Evolutionary conservation across 2,888 invertebrate species (phyloP).

Genomic region (Geophilus truncorum): DNA sequence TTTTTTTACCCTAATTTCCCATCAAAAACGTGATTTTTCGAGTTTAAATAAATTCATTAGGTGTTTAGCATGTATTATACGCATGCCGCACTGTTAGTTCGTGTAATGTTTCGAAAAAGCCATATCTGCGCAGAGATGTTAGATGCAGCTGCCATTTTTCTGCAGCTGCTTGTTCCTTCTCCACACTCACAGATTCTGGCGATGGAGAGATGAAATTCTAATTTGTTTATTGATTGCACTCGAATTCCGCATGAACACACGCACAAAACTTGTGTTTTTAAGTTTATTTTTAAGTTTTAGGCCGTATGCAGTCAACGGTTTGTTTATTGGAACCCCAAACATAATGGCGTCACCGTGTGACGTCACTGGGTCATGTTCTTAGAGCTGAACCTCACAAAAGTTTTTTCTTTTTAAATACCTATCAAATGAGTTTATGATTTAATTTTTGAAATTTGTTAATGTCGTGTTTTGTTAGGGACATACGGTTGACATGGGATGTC

Average conservation of each 20-base stretch:
- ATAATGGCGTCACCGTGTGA: not conserved
- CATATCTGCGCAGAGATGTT: not conserved
- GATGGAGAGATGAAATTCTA: not conserved
- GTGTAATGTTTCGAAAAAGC: not conserved
- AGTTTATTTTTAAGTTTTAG: not conserved
- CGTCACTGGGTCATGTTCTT: not conserved
- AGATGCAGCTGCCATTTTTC: constrained; percentile 18
- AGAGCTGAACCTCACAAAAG: no score
- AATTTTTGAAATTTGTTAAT: no score
- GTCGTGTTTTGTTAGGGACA: no score
- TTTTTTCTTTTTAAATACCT: no score
- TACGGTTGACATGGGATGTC: not conserved
- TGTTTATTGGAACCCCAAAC: not conserved
- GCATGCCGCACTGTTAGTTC: no score
- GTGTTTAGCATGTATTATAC: no score
- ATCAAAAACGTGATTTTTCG: not conserved
- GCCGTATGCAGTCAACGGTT: not conserved
- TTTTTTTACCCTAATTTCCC: no score
- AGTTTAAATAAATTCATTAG: no score
- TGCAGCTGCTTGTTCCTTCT: not conserved
- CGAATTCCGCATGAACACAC: not conserved
- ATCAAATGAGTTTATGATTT: no score
- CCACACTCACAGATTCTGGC: not conserved
- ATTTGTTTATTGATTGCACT: not conserved
- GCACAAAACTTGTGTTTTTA: no score